A percentile compares a stretch with the other conserved stretches of the same genome.
phyloP scores from a whole-genome alignment of 2,113 vertebrate species.

The Orthonyx spaldingii region DNA sequence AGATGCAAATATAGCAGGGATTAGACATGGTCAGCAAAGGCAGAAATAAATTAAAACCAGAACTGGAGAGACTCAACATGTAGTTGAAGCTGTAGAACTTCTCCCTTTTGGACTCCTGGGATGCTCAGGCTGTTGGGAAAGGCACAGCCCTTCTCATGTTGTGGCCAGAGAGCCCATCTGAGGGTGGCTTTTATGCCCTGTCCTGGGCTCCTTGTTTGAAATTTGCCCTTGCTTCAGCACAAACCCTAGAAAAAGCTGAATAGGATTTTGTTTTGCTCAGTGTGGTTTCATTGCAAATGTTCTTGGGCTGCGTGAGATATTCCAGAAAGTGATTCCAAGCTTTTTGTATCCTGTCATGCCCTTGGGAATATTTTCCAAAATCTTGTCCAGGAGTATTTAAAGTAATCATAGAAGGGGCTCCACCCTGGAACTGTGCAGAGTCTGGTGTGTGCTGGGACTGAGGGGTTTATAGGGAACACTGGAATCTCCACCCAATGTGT shows the following conservation, averaged over 20 bases:
- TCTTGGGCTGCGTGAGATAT: not conserved
- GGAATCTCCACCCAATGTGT: not conserved
- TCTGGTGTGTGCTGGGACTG: not conserved
- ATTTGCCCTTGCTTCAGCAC: not conserved
- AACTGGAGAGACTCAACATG: not conserved
- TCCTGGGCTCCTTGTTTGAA: not conserved
- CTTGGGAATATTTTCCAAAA: constrained; percentile 2
- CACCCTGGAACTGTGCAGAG: not conserved
- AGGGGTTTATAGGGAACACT: not conserved
- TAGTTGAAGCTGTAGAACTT: not conserved
- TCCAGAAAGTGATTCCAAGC: constrained; percentile 3
- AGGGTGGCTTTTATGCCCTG: not conserved
- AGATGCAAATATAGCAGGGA: not conserved
- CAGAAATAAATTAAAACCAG: not conserved
- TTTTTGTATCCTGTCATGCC: not conserved
- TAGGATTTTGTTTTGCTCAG: not conserved
- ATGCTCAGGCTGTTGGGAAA: not conserved
- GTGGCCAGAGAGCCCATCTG: rapidly evolving
- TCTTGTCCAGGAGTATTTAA: constrained; percentile 8
- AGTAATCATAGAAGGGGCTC: not conserved
- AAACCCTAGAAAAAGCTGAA: not conserved
- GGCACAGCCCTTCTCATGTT: rapidly evolving
- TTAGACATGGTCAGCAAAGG: not conserved
- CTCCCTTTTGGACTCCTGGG: not conserved
- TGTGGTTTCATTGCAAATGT: not conserved